Evolutionary conservation across 2,797 vertebrate genomes (phyloP).

Genomic region (Myotis vivesi): DNA sequence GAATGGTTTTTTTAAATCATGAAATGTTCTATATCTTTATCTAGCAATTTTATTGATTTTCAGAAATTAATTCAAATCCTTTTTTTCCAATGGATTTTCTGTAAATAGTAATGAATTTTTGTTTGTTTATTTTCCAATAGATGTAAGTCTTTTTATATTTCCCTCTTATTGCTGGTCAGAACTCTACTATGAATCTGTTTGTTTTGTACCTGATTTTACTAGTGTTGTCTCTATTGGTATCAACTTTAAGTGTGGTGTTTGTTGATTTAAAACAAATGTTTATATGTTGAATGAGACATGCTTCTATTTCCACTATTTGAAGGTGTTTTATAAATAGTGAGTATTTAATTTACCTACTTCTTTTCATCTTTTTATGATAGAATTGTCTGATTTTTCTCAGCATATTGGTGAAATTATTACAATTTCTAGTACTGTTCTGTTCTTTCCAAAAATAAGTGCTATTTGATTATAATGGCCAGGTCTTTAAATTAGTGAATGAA

Average conservation of each 20-base stretch:
- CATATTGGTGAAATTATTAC: neutral
- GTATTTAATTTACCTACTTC: slow-evolving; percentile 7
- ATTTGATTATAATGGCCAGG: neutral
- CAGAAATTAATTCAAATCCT: slow-evolving; percentile 47
- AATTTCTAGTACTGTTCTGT: neutral
- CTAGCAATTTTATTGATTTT: slow-evolving; percentile 56
- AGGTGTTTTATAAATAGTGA: slow-evolving; percentile 9
- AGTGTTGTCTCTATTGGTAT: neutral
- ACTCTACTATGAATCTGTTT: neutral
- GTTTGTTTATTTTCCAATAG: slow-evolving; percentile 3
- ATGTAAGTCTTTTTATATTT: neutral
- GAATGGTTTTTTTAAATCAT: neutral
- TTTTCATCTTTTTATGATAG: slow-evolving; percentile 13
- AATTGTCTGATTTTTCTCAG: slow-evolving; percentile 23
- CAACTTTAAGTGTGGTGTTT: neutral
- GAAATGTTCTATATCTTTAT: slow-evolving; percentile 64
- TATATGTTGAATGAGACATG: neutral
- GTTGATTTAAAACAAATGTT: slow-evolving; percentile 42
- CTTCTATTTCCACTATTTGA: neutral
- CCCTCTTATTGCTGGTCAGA: neutral
- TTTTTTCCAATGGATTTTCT: slow-evolving; percentile 61
- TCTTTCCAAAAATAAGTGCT: slow-evolving; percentile 3
- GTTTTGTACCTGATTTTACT: neutral
- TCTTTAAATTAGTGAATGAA: slow-evolving; percentile 19
- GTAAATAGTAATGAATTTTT: slow-evolving; percentile 27